These are phyloP conservation scores for Tuta absoluta DNA, from an alignment of 2,888 invertebrate genomes.

Conservation along the genomic window DNA sequence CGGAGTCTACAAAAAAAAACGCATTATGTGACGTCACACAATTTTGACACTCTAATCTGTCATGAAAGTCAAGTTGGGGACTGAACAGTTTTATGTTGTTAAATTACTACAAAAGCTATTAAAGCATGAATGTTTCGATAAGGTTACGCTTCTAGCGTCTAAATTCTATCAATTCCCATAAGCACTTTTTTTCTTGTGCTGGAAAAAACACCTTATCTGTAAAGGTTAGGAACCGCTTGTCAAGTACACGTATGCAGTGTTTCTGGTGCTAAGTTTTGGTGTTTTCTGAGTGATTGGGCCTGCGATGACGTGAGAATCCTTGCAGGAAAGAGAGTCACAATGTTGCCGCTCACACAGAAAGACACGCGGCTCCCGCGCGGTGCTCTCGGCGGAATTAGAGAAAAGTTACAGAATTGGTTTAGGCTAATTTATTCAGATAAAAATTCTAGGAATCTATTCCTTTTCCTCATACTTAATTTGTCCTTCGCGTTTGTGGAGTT, in stretches of 20 bases:
- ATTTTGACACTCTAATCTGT: conserved; percentile 16
- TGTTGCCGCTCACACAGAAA: conserved; percentile 90
- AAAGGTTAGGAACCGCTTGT: conserved; percentile 70
- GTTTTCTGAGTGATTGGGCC: conserved; percentile 56
- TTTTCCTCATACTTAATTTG: conserved; percentile 95
- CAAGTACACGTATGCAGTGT: conserved; percentile 78
- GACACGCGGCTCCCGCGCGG: conserved; percentile 82
- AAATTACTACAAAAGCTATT: conserved; percentile 37
- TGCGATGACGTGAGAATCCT: conserved; percentile 67
- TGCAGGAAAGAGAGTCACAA: conserved; percentile 60
- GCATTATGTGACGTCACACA: conserved; percentile 15
- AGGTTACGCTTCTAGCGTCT: conserved; percentile 38
- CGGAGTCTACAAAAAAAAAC: neutral
- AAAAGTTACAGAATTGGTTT: conserved; percentile 88
- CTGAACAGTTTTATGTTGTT: conserved; percentile 36
- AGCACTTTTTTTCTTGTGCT: conserved; percentile 30
- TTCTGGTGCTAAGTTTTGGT: conserved; percentile 55
- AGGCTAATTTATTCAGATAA: conserved; percentile 95
- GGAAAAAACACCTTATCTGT: conserved; percentile 38
- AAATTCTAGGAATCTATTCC: conserved; percentile 95
- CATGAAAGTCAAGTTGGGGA: conserved; percentile 32
- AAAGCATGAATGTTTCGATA: conserved; percentile 39
- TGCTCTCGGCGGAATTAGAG: conserved; percentile 84
- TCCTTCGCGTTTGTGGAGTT: conserved; percentile 98
- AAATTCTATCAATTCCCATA: conserved; percentile 32